Conservation (phyloP, 2,888 invertebrate genomes). For the Spilarctia lutea region DNA sequence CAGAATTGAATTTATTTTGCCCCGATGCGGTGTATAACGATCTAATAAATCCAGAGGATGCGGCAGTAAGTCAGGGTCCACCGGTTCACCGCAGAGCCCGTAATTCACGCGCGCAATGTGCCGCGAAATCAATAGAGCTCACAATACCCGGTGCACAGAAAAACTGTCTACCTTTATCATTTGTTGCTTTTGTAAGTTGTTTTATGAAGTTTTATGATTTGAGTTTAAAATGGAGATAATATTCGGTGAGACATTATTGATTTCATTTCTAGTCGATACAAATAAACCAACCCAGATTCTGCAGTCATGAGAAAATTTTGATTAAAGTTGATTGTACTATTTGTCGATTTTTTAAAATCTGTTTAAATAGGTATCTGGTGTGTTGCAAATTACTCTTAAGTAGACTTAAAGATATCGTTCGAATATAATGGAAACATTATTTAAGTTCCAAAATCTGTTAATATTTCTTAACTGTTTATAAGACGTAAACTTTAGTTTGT, state of each 20-base stretch:
- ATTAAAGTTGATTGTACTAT: background rate
- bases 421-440: background rate
- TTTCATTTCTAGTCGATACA: background rate
- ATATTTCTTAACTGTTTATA: background rate
- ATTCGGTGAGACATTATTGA: background rate
- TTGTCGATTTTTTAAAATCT: background rate
- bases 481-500: background rate
- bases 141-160: slow-evolving; percentile 54
- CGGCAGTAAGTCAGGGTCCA: slow-evolving; percentile 76
- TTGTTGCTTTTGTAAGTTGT: slow-evolving; percentile 34
- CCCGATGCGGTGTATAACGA: slow-evolving; percentile 78
- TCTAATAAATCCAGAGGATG: slow-evolving; percentile 81
- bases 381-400: background rate
- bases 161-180: slow-evolving; percentile 45
- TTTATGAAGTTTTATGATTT: slow-evolving; percentile 49
- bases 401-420: too few relatives aligned
- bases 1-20: slow-evolving; percentile 79
- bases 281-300: background rate
- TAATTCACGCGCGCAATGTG: slow-evolving; percentile 81
- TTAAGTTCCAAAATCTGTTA: background rate
- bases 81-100: slow-evolving; percentile 76
- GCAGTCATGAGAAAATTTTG: background rate
- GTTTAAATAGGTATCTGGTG: background rate
- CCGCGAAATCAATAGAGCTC: slow-evolving; percentile 84
- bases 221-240: slow-evolving; percentile 31